Base-by-base conservation (phyloP, 2,888 invertebrate species). In the Tanypteryx hageni region DNA sequence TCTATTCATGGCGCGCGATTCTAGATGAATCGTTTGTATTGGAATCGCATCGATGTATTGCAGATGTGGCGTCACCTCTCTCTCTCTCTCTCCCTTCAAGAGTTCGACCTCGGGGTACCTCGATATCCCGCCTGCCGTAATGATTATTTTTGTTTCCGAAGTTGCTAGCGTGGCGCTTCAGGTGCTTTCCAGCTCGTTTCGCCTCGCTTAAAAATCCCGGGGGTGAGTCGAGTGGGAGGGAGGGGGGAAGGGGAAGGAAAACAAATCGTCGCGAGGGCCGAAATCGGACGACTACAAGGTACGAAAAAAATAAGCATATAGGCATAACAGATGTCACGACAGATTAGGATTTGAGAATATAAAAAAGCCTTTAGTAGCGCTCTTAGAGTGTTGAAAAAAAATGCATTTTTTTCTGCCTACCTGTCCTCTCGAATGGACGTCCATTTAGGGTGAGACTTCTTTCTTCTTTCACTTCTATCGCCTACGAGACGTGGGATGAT, bases 111-210 rank as follows among this genome's bases (percentile, higher is more conserved):
- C 76, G 76, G 76, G 44, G 14, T 76, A 18, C 68, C 68, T n/a
- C 68, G 76, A 44, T 44, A 44, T 44, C 44, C 44, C 76, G 76
- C 76, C 27, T 10, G 22, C 76, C 27, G 14, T 27, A 76, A 13
- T 27, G 76, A 76, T 76, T 76, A 76, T 76, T 76, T 76, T 76
- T 76, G 76, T 76, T 76, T 76, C 27, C 76, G 76, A 27, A 76
- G 76, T 13, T 27, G 22, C 18, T 18, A 68, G 68, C 68, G 13
- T n/a, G 68, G 68, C 44, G 44, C 44, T 44, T 27, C 22, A 22
- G 22, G 13, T 76, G 76, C 2, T 27, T 76, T n/a, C 76, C 76
- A 76, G 27, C 44, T 44, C 44, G 44, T 44, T 44, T 44, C 44
- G 44, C 44, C 44, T 44, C 44, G 44, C 44, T 44, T 44, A 44